Percentiles rank a stretch among this genome's conserved stretches.
Evolutionary conservation across 1,140 invertebrate genomes (phyloP).

Genomic region (Chrysomallon squamiferum): DNA sequence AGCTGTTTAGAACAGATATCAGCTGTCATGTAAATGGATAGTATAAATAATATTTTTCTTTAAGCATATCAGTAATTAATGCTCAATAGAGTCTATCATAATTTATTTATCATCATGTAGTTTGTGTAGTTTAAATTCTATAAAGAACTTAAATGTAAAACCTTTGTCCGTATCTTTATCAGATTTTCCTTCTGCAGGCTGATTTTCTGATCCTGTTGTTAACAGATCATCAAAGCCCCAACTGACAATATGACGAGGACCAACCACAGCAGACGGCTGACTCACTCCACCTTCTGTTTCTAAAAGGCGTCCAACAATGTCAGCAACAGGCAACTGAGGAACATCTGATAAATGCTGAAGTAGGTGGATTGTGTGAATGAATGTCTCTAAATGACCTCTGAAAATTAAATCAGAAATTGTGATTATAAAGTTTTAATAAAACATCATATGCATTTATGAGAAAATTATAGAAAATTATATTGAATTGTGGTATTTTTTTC

Average conservation of each 20-base stretch:
- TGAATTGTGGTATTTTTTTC: too few relatives aligned
- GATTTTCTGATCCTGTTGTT: conserved; percentile 27
- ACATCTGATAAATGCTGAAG: conserved; percentile 52
- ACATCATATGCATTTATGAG: too few relatives aligned
- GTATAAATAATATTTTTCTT: too few relatives aligned
- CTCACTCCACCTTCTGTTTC: conserved; percentile 55
- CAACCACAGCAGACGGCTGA: conserved; percentile 46
- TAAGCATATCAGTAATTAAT: too few relatives aligned
- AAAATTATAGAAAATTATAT: too few relatives aligned
- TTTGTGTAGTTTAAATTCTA: too few relatives aligned
- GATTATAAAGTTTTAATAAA: background rate
- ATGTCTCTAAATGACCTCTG: conserved; percentile 59
- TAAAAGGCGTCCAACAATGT: conserved; percentile 51
- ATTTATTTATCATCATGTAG: too few relatives aligned
- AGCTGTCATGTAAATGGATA: too few relatives aligned
- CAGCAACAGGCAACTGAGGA: conserved; percentile 41
- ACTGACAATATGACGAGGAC: conserved; percentile 54
- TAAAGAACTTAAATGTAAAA: too few relatives aligned
- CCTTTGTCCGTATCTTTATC: conserved; percentile 53
- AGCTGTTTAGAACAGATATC: too few relatives aligned
- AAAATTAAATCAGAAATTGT: conserved; percentile 14
- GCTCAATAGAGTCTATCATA: too few relatives aligned
- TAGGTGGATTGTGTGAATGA: conserved; percentile 60
- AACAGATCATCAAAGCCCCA: conserved; percentile 62
- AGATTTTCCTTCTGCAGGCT: conserved; percentile 32